Evolutionary conservation across 2,888 invertebrate species (phyloP), one percentile per base, ranked within the genome.

Genomic region (Lepidonotus clava): DNA sequence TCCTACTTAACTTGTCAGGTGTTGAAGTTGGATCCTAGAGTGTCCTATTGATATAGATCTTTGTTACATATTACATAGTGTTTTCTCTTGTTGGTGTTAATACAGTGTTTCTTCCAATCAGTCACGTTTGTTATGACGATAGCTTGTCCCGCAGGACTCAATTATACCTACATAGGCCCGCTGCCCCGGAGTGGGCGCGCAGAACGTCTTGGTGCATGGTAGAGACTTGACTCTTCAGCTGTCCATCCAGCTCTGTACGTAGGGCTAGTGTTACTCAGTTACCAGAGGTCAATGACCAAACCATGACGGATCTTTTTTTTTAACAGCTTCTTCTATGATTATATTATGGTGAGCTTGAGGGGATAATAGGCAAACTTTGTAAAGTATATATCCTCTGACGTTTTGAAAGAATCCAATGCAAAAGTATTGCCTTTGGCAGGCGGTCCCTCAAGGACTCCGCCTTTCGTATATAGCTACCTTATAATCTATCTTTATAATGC

Each of bases 81-180:
- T 71, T 56, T 71, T 71, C 71, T 71, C 71, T 71, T 71, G 71
- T 71, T 71, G 71, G 71, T 71, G 71, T 71, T 71, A 38, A 71
- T 56, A 56, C n/a, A 38, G 71, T 71, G 71, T 71, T 71, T 71
- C 36, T 38, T 34, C 21, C 36, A 71, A n/a, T 36, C 18, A 36
- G 38, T n/a, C 36, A 38, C 38, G 71, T 71, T 71, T 71, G 71
- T 71, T 71, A 38, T 32, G n/a, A 24, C n/a, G 36, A 34, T 71
- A 71, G 71, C 38, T 71, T 71, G 71, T 71, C 71, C 71, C 71
- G 28, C 2, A 66, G 18, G 8, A 18, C 46, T n/a, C n/a, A n/a
- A 61, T 61, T 28, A 61, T 24, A 28, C 24, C 28, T 53, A 53
- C 53, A 53, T 53, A 53, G 21, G 28, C 61, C 61, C 28, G 24